phyloP scores from a whole-genome alignment of 2,888 invertebrate species.

The Notodonta dromedarius region DNA sequence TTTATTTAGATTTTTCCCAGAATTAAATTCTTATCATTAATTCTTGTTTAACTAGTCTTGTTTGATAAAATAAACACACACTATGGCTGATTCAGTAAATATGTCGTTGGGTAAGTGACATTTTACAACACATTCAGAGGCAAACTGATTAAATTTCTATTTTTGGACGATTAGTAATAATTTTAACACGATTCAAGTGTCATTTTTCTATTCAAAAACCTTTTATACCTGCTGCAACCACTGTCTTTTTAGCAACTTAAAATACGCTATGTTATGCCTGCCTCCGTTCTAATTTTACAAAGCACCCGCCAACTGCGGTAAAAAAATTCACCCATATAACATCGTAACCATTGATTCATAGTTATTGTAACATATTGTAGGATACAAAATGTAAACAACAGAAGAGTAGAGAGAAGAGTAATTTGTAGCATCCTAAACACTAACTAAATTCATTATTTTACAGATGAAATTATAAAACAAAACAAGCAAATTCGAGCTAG shows the following conservation, averaged over 20 bases:
- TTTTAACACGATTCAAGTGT: too few species aligned
- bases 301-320: slow-evolving; percentile 1
- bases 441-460: slow-evolving; percentile 21
- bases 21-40: neutral
- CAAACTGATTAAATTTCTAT: slow-evolving; percentile 24
- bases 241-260: too few species aligned
- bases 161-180: slow-evolving; percentile 26
- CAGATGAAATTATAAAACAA: slow-evolving; percentile 76
- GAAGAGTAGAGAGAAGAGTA: neutral
- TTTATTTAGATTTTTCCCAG: neutral
- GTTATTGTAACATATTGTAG: neutral
- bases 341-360: too few species aligned
- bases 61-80: neutral
- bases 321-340: neutral
- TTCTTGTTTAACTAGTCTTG: neutral
- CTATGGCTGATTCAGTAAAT: slow-evolving; percentile 73
- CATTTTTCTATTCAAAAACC: neutral
- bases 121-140: neutral
- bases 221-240: neutral
- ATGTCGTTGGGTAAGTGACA: slow-evolving; percentile 72
- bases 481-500: slow-evolving; percentile 62
- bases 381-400: neutral
- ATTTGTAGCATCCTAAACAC: neutral
- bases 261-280: too few species aligned
- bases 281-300: neutral